Evolutionary conservation across 2,888 invertebrate species (phyloP), one percentile per base, ranked within the genome.

Genomic region (Scaptodrosophila latifasciaeformis): DNA sequence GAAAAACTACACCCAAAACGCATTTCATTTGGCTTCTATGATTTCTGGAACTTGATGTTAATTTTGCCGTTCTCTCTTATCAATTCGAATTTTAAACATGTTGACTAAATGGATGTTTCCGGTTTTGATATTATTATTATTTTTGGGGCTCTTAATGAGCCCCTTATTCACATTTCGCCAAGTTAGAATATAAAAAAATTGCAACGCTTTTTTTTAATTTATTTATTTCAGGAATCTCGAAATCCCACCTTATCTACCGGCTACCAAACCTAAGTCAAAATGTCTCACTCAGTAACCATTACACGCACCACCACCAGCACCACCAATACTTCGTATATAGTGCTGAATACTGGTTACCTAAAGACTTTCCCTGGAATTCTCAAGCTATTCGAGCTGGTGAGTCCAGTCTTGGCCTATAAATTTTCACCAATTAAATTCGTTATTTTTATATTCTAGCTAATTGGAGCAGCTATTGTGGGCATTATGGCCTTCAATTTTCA

Each of bases 261-360:
- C 49, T 43, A 54, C 51, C 54, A 47, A 50, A 48, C 49, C 46
- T 31, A 48, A 43, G 51, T 21, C 66, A 90, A 86, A 75, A 96
- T 96, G 96, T 95, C 95, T 64, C 95, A 96, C 87, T 89, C 93
- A 29, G 93, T 96, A 70, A 96, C 95, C 42, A 93, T 96, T 56
- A 95, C 95, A 21, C 89, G 94, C 80, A 94, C 93, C 24, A 93
- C 93, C n/a, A 95, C 94, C 47, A 93, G 93, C 57, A 91, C 92
- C 7, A 89, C 92, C 18, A 90, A 92, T 21, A 92, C 94, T 15
- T 92, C 93, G 7, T 90, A 92, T 6, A 88, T 95, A 64, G 90
- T 94, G 69, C 87, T 95, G 61, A 96, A 96, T 86, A 92, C 92
- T 4, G 93, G 93, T 44, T 95, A 94, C 85, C 86, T 95, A 65